Evolutionary conservation across 2,797 vertebrate genomes (phyloP), one percentile per base, ranked within the genome.

Genomic region (Enteromius viviparus): DNA sequence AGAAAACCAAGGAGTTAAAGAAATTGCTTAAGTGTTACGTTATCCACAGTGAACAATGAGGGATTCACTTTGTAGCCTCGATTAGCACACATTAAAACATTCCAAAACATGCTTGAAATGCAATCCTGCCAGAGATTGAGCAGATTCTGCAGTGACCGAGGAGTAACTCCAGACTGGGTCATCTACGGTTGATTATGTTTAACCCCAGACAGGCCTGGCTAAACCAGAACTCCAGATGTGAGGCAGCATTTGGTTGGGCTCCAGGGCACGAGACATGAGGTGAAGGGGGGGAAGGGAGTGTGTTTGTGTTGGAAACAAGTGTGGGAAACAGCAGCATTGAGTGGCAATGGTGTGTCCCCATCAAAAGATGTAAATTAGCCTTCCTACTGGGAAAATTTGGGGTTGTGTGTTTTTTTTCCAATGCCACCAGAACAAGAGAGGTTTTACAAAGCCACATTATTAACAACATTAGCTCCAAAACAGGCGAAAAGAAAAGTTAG

Each of bases 171-270:
- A 76, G 69, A 65, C 47, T 29, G 64, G 81, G 81, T 78, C 78
- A 84, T 76, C 26, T 70, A 49, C 32, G 65, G 64, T 64, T 26
- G 65, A 85, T 87, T 85, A 60, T 23, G 58, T 34, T 64, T 84
- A 72, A 62, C 72, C 68, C 49, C 78, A 83, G 71, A 83, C 77
- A 83, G 51, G 81, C 72, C 80, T 53, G 45, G 19, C 69, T 65
- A 32, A 80, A 78, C 77, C 64, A 81, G 47, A 29, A n/a, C 80
- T 86, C 86, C 87, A 88, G 87, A 88, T 88, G 86, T 86, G 84
- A 26, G 26, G 72, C 53, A 84, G 68, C 58, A 82, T 84, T 81
- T 84, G 76, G 78, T 60, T 62, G 82, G 60, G 77, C 82, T 86
- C 62, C 64, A 71, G 77, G 86, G 60, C 64, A 85, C 10, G 17